Percentiles rank a stretch among this genome's conserved stretches.
Evolutionary conservation across 2,888 invertebrate genomes (phyloP).

Genomic region (Melikaiella ostensackeni): DNA sequence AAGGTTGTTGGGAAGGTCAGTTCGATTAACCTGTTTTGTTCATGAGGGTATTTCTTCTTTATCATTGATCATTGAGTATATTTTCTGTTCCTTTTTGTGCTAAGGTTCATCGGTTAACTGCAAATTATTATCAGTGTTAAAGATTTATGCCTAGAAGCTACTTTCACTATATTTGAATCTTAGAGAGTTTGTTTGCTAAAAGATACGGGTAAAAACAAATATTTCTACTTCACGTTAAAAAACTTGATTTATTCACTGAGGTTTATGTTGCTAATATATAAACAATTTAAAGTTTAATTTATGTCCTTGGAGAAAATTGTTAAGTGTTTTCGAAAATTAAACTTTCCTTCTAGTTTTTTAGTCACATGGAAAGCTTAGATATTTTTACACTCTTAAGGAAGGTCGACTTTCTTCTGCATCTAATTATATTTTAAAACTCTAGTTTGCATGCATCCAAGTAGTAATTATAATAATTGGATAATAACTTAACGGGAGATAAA

Average conservation of each 20-base stretch:
- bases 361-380: neutral
- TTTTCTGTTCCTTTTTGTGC: neutral
- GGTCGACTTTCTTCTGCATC: neutral
- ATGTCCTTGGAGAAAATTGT: too few relatives aligned
- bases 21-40: neutral
- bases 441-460: neutral
- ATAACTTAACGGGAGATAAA: neutral
- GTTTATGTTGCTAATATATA: too few relatives aligned
- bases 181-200: too few relatives aligned
- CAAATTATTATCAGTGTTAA: neutral
- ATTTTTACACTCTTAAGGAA: neutral
- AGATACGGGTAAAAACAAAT: too few relatives aligned
- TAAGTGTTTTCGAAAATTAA: neutral
- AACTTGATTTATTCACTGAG: too few relatives aligned
- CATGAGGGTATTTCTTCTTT: neutral
- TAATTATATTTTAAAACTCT: neutral
- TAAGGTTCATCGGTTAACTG: neutral
- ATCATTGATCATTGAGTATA: neutral
- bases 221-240: too few relatives aligned
- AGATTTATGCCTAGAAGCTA: neutral
- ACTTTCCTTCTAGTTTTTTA: neutral
- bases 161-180: too few relatives aligned
- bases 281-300: too few relatives aligned
- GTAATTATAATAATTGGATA: conserved; percentile 4
- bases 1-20: neutral